phyloP scores from a whole-genome alignment of 2,113 vertebrate genomes.

The Seriola aureovittata region DNA sequence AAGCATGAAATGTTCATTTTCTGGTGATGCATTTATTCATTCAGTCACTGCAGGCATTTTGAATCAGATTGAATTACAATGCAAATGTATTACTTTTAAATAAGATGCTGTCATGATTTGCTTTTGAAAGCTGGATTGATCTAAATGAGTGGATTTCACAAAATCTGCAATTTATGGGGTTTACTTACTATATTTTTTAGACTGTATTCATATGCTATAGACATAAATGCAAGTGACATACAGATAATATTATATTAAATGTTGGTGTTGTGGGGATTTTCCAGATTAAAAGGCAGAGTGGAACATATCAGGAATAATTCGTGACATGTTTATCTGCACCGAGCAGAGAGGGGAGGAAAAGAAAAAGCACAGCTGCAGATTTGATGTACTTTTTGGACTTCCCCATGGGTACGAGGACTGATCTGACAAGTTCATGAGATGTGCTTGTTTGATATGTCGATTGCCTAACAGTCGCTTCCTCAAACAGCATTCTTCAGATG shows the following conservation, averaged over 20 bases:
- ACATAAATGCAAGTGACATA: no score
- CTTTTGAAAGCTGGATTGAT: background rate
- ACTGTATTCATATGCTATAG: no score
- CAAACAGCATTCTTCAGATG: background rate
- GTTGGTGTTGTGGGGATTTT: background rate
- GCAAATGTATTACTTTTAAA: background rate
- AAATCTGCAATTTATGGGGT: background rate
- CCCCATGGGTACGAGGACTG: background rate
- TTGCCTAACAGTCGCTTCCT: slow-evolving; percentile 3
- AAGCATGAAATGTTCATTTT: no score
- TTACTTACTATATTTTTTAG: background rate
- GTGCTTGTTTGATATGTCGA: background rate
- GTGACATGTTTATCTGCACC: background rate
- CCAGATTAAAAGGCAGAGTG: background rate
- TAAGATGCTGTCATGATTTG: background rate
- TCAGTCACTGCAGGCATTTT: background rate
- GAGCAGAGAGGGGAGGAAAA: background rate
- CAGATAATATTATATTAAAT: no score
- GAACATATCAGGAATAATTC: background rate
- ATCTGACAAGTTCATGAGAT: slow-evolving; percentile 19
- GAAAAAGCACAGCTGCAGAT: slow-evolving; percentile 7
- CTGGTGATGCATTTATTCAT: no score
- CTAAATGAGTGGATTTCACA: background rate
- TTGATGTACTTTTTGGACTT: background rate
- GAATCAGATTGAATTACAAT: background rate